A percentile compares a stretch with the other conserved stretches of the same genome.
These are phyloP conservation scores for Sula dactylatra DNA, from an alignment of 2,113 vertebrate genomes.

Conservation along the genomic window DNA sequence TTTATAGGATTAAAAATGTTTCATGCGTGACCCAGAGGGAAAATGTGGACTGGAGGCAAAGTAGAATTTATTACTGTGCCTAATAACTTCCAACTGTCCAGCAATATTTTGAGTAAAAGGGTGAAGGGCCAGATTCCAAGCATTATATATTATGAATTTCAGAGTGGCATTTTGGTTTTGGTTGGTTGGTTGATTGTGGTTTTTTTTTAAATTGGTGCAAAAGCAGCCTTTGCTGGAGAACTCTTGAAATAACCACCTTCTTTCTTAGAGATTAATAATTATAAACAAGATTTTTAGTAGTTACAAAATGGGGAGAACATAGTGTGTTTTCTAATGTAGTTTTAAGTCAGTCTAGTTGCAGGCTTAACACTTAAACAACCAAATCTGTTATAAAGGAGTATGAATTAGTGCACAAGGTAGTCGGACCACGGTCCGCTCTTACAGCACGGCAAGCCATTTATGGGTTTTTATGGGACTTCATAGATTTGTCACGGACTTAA, in stretches of 20 bases:
- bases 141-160: neutral
- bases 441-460: neutral
- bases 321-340: neutral
- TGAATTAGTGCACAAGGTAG: neutral
- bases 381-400: neutral
- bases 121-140: neutral
- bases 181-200: neutral
- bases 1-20: conserved; percentile 61
- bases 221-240: neutral
- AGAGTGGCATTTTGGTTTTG: neutral
- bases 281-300: neutral
- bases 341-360: neutral
- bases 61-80: neutral
- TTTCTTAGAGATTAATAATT: neutral
- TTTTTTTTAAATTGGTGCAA: neutral
- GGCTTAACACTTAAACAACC: neutral
- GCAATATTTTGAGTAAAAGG: conserved; percentile 5
- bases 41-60: conserved; percentile 20
- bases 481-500: neutral
- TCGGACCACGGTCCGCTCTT: neutral
- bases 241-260: neutral
- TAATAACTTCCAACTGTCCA: conserved; percentile 1
- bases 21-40: neutral
- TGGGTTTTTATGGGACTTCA: neutral
- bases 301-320: neutral